phyloP scores from a whole-genome alignment of 2,797 vertebrate species.

The Tokudaia tokunoshimensis region DNA sequence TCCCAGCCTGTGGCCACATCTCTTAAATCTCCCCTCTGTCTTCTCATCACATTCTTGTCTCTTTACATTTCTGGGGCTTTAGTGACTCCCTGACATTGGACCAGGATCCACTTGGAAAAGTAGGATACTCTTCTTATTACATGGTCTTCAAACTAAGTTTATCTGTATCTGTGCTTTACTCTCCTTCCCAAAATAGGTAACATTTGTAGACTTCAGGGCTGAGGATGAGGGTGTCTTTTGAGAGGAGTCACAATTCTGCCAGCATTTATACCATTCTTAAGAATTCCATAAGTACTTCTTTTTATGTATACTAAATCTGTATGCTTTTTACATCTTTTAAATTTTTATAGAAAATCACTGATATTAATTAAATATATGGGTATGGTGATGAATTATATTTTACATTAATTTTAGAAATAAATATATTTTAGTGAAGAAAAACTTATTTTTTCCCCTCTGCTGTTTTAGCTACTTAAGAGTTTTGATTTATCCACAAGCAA shows the following conservation, averaged over 20 bases:
- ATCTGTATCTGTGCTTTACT: not conserved
- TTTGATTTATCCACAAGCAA: slow-evolving; percentile 45
- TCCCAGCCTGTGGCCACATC: not conserved
- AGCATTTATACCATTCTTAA: not conserved
- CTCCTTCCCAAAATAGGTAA: not conserved
- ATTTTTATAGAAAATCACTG: not conserved
- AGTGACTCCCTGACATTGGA: not conserved
- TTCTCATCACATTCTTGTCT: not conserved
- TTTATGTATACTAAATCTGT: not conserved
- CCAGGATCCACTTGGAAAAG: not conserved
- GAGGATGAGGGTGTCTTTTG: not conserved
- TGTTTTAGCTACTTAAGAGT: slow-evolving; percentile 13
- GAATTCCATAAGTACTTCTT: not conserved
- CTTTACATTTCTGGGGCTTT: not conserved
- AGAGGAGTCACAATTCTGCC: not conserved
- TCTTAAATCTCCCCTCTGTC: not conserved
- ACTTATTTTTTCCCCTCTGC: slow-evolving; percentile 36
- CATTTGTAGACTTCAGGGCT: not conserved
- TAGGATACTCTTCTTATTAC: not conserved
- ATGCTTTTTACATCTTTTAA: not conserved
- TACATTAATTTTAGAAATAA: slow-evolving; percentile 51
- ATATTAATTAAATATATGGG: not conserved
- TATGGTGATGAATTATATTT: not conserved
- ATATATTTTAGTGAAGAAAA: slow-evolving; percentile 48
- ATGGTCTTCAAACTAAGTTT: not conserved